Conservation (phyloP, 2,797 vertebrate species). For the Hippocampus kuda region DNA sequence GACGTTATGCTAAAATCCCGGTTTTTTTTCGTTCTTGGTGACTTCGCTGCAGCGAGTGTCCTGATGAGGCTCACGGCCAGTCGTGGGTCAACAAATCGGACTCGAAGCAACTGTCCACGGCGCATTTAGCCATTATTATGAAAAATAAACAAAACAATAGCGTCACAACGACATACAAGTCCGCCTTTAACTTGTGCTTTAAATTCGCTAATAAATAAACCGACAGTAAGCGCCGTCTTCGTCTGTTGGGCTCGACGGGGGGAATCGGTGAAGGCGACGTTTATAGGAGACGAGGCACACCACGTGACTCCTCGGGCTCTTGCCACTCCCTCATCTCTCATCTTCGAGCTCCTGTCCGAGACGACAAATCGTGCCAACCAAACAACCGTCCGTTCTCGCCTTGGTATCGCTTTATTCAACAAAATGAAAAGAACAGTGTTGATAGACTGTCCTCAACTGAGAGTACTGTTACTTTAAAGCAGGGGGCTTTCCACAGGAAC, state of each 20-base stretch:
- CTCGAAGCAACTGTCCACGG: slow-evolving; percentile 1
- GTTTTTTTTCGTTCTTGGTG: background rate
- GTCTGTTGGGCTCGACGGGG: background rate
- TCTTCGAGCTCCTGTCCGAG: slow-evolving; percentile 8
- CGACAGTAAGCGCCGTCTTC: background rate
- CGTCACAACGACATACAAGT: background rate
- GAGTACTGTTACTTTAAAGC: too few species aligned
- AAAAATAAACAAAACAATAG: background rate
- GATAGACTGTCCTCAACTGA: too few species aligned
- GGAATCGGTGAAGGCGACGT: slow-evolving; percentile 29
- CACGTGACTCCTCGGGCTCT: slow-evolving; percentile 45
- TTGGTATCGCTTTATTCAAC: background rate
- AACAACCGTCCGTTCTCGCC: background rate
- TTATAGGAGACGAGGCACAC: slow-evolving; percentile 43
- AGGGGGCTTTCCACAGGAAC: too few species aligned
- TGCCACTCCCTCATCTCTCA: slow-evolving; percentile 5
- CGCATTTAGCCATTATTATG: background rate
- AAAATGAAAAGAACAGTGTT: background rate
- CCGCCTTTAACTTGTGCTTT: background rate
- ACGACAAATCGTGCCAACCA: slow-evolving; percentile 9
- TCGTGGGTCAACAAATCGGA: slow-evolving; percentile 22
- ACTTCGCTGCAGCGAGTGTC: slow-evolving; percentile 5
- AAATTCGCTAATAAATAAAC: background rate
- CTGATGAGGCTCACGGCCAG: slow-evolving; percentile 22
- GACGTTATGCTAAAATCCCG: background rate